Evolutionary conservation across 2,113 vertebrate genomes (phyloP), one percentile per base, ranked within the genome.

Genomic region (Callopanchax toddi): DNA sequence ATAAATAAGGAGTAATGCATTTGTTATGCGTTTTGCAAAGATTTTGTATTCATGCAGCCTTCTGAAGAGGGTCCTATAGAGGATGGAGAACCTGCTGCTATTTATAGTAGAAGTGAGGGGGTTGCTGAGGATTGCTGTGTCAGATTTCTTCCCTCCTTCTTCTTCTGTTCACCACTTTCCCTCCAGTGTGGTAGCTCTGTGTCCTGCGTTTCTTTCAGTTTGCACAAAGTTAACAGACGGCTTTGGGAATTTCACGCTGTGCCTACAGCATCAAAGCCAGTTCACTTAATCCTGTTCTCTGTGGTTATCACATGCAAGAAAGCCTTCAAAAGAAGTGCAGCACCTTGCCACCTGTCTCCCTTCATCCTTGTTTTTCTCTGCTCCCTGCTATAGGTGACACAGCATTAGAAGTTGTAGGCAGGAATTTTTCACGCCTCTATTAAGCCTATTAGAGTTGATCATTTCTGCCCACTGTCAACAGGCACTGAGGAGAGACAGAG

Each of bases 71-170:
- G 71, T 78, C 52, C 55, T 64, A 2, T 34, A 78, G 77, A 59
- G 83, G 60, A 76, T 26, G 26, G 70, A 62, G 44, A 84, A 74
- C 67, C 73, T 72, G 60, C 32, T 70, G 85, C 89, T 91, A 91
- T 91, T 90, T 87, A 84, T 91, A 91, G 87, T 51, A 68, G 49
- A 81, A 87, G 80, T 70, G 68, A 67, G 68, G 74, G 79, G 84
- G n/a, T 79, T 78, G 82, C 72, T 82, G 50, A 77, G 79, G 76
- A 86, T 78, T 87, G 86, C 88, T 89, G 85, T 83, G 86, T 87
- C 84, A 90, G 85, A 73, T 73, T 83, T 57, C 63, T 51, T 50
- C 32, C 46, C 50, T 69, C 43, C 45, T 56, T 68, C 36, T 66
- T 40, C 55, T 17, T 71, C 46, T 62, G 26, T 50, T 40, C 39